A percentile compares a stretch with the other conserved stretches of the same genome.
phyloP scores from a whole-genome alignment of 2,113 vertebrate species.

The Laticauda laticaudata region DNA sequence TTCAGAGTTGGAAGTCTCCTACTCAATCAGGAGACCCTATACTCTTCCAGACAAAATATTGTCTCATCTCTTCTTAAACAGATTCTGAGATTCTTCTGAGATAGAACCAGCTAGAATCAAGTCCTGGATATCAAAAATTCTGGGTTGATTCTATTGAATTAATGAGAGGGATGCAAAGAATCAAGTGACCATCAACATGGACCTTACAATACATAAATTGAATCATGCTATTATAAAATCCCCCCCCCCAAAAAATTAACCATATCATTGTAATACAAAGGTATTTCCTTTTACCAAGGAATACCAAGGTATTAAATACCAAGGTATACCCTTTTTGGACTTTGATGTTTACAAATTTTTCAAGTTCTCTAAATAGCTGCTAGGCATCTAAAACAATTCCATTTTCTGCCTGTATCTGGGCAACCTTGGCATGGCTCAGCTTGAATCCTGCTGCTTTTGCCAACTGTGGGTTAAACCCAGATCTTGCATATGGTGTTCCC shows the following conservation, averaged over 20 bases:
- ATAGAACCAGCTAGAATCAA: neutral
- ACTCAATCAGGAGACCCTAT: neutral
- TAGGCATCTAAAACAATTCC: constrained; percentile 3
- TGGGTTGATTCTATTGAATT: neutral
- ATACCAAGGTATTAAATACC: neutral
- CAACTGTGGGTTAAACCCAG: constrained; percentile 77
- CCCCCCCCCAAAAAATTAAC: neutral
- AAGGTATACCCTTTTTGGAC: neutral
- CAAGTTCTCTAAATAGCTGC: constrained; percentile 11
- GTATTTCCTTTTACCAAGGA: neutral
- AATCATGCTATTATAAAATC: neutral
- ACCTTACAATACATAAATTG: neutral
- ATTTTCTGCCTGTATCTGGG: constrained; percentile 71
- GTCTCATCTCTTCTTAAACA: neutral
- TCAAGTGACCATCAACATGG: neutral
- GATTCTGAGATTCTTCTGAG: neutral
- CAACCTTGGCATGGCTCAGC: constrained; percentile 76
- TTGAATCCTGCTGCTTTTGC: constrained; percentile 67
- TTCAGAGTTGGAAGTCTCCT: neutral
- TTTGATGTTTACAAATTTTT: constrained; percentile 26
- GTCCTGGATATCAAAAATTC: neutral
- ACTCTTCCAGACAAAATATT: neutral
- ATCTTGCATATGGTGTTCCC: constrained; percentile 72
- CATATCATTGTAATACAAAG: neutral
- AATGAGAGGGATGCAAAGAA: neutral